A percentile compares a stretch with the other conserved stretches of the same genome.
These are phyloP conservation scores for Apis florea DNA, from an alignment of 1,140 invertebrate genomes.

Conservation along the genomic window DNA sequence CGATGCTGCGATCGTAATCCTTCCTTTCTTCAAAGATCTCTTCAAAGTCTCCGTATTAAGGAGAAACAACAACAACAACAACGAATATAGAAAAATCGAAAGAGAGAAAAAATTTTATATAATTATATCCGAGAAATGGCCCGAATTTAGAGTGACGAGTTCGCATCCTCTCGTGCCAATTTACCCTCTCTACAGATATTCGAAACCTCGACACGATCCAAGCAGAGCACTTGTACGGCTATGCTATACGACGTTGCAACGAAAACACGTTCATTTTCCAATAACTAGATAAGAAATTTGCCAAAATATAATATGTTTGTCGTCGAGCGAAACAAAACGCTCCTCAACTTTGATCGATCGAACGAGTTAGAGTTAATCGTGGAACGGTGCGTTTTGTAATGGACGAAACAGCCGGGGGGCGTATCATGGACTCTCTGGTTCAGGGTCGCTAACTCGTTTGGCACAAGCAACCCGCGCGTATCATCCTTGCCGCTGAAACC, in stretches of 20 bases:
- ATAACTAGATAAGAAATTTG: not conserved
- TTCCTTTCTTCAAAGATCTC: not conserved
- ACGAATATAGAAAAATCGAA: not conserved
- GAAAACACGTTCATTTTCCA: conserved; percentile 9
- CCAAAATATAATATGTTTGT: no score
- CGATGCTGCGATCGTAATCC: no score
- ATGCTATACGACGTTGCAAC: not conserved
- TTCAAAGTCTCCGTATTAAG: not conserved
- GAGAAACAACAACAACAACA: no score
- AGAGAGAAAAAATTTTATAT: not conserved
- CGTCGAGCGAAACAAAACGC: no score
- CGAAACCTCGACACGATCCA: conserved; percentile 25
- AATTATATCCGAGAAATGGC: conserved; percentile 1
- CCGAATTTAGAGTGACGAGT: conserved; percentile 7
- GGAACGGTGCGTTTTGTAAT: conserved; percentile 52
- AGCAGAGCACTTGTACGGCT: conserved; percentile 27
- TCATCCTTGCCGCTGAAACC: conserved; percentile 69
- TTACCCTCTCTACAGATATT: conserved; percentile 17
- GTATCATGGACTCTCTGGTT: conserved; percentile 32
- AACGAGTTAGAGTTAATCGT: no score
- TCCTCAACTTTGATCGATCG: no score
- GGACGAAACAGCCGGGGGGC: conserved; percentile 47
- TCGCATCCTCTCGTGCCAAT: not conserved
- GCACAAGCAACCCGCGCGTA: conserved; percentile 65
- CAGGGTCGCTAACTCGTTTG: conserved; percentile 58